A percentile compares a stretch with the other conserved stretches of the same genome.
Conservation (phyloP, 2,113 vertebrate species). For the crab-eating macaque (Macaca fascicularis) region T2T-MFA8v1.1 NC_088375.1:144562501-144563000, state of each 20-base stretch:
- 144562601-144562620: not conserved
- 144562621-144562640: not conserved
- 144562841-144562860: not conserved
- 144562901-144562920: not conserved
- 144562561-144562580: not conserved
- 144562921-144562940: not conserved
- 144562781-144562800: not conserved
- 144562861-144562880: not conserved
- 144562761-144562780: not conserved
- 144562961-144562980: not conserved
- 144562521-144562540: not conserved
- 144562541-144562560: not conserved
- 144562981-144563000: not conserved
- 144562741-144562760: not conserved
- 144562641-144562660: not conserved
- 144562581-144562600: not conserved
- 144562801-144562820: not conserved
- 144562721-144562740: not conserved
- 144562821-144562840: not conserved
- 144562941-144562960: not conserved
- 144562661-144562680: not conserved
- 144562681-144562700: not conserved
- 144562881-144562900: not conserved
- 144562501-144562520: not conserved
- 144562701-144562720: not conserved